Percentiles rank a stretch among this genome's conserved stretches.
phyloP scores from a whole-genome alignment of 2,113 vertebrate species.

The Psophia crepitans region DNA sequence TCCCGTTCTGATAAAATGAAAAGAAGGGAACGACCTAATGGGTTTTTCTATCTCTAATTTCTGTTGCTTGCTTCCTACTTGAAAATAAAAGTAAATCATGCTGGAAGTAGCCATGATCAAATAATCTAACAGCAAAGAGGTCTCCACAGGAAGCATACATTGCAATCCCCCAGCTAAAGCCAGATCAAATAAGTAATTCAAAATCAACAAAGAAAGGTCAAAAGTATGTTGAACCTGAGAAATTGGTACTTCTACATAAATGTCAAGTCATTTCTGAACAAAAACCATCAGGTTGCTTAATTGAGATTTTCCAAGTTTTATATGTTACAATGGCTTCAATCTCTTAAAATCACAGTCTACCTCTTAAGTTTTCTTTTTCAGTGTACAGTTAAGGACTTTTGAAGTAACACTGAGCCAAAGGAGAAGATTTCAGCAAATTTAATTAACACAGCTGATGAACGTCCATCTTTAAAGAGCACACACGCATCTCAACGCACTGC shows the following conservation, averaged over 20 bases:
- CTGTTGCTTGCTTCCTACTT: background rate
- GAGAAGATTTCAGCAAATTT: background rate
- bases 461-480: background rate
- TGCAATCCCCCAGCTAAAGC: background rate
- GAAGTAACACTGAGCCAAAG: background rate
- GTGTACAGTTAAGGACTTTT: background rate
- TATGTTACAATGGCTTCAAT: background rate
- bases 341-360: background rate
- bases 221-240: background rate
- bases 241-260: background rate
- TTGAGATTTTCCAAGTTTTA: background rate
- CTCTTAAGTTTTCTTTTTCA: background rate
- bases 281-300: background rate
- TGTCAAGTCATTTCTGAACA: background rate
- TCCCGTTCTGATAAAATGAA: background rate
- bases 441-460: background rate
- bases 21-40: background rate
- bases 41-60: background rate
- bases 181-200: background rate
- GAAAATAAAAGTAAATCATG: background rate
- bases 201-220: background rate
- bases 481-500: rapidly evolving
- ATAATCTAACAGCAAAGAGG: background rate
- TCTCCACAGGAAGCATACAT: background rate
- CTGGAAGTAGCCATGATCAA: background rate